Conservation (phyloP, 2,113 vertebrate genomes). For the Chaetura pelagica region DNA sequence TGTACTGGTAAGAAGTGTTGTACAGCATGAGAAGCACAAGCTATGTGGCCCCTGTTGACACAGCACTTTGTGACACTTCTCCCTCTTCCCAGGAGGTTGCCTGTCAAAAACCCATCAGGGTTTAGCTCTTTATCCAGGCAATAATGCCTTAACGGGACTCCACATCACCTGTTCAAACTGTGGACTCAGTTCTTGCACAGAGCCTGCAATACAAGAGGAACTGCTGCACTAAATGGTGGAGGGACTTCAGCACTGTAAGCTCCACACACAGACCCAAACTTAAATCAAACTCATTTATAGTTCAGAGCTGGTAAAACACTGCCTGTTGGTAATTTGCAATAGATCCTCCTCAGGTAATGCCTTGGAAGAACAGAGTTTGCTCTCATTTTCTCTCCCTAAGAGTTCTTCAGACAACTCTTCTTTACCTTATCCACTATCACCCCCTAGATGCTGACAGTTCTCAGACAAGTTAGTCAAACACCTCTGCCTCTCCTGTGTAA, state of each 20-base stretch:
- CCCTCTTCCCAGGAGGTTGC: constrained; percentile 23
- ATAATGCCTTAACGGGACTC: constrained; percentile 34
- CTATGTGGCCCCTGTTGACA: background rate
- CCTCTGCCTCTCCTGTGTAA: background rate
- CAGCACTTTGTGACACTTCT: constrained; percentile 35
- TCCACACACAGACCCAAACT: background rate
- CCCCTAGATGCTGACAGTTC: constrained; percentile 55
- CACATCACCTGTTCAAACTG: background rate
- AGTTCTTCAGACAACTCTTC: constrained; percentile 4
- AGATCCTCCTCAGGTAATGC: background rate
- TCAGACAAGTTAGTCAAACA: background rate
- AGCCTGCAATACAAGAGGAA: background rate
- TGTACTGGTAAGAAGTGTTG: background rate
- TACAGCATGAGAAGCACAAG: background rate
- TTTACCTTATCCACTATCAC: constrained; percentile 67
- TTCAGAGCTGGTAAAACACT: background rate
- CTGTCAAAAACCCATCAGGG: constrained; percentile 44
- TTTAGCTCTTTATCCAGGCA: constrained; percentile 41
- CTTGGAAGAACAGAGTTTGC: background rate
- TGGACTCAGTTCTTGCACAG: background rate
- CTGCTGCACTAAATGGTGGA: background rate
- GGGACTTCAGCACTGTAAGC: background rate
- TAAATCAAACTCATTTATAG: background rate
- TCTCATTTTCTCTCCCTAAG: constrained; percentile 2
- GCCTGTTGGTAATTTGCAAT: background rate